phyloP scores from a whole-genome alignment of 2,888 invertebrate species.

The Aleiodes leptofemur region DNA sequence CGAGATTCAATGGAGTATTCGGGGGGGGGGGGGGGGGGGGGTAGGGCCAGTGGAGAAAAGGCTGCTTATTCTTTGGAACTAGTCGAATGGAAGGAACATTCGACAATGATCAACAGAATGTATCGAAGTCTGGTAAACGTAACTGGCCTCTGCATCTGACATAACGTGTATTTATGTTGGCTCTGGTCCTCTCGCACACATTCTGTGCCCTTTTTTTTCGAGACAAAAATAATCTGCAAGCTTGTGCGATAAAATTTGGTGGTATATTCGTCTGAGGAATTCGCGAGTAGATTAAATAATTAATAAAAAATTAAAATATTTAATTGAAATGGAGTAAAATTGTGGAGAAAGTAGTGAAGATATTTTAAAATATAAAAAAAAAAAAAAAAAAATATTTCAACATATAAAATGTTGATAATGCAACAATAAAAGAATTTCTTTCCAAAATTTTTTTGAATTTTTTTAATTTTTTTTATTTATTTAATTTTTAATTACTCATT shows the following conservation, averaged over 20 bases:
- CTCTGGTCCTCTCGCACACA: constrained; percentile 36
- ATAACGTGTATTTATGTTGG: constrained; percentile 54
- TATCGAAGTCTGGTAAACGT: constrained; percentile 6
- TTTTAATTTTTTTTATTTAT: no score
- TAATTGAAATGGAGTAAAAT: no score
- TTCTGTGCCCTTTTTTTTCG: constrained; percentile 21
- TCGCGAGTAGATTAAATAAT: no score
- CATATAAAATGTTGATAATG: no score
- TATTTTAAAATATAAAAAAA: no score
- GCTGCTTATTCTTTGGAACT: constrained; percentile 3
- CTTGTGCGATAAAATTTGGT: neutral
- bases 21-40: constrained; percentile 1
- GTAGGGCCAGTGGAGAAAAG: constrained; percentile 29
- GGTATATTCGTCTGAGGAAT: constrained; percentile 21
- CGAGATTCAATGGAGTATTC: constrained; percentile 44
- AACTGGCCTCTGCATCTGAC: constrained; percentile 49
- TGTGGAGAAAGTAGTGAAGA: no score
- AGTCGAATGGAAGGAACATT: constrained; percentile 41
- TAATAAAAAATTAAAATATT: no score
- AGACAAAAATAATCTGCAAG: constrained; percentile 10
- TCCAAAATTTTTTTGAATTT: no score
- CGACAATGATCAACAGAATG: constrained; percentile 40
- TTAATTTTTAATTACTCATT: no score
- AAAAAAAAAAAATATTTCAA: no score
- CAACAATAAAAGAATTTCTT: no score